Percentiles rank a stretch among this genome's conserved stretches.
Evolutionary conservation across 2,888 invertebrate species (phyloP).

Genomic region (Campopleginae sp.): DNA sequence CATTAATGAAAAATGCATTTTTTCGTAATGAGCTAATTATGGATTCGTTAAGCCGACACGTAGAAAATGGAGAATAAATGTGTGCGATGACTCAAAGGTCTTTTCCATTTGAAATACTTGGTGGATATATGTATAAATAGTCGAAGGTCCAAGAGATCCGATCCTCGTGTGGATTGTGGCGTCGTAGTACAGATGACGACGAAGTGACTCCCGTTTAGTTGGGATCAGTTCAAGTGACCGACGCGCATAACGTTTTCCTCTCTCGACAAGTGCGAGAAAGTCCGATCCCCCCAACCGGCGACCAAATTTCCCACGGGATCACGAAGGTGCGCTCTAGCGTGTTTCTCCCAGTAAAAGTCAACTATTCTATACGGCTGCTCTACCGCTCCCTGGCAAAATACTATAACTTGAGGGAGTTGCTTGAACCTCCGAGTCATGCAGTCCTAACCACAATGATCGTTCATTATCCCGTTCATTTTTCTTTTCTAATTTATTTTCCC

Average conservation of each 20-base stretch:
- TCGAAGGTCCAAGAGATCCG: conserved; percentile 5
- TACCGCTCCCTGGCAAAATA: conserved; percentile 22
- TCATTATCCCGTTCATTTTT: conserved; percentile 69
- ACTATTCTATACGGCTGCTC: conserved; percentile 45
- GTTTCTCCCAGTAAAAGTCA: conserved; percentile 66
- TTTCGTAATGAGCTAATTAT: conserved; percentile 9
- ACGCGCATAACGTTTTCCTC: conserved; percentile 50
- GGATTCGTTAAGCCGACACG: background rate
- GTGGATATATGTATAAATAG: conserved; percentile 17
- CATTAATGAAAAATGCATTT: background rate
- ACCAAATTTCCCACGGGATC: conserved; percentile 65
- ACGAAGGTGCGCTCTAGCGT: conserved; percentile 19
- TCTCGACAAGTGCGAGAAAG: conserved; percentile 55
- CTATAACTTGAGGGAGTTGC: conserved; percentile 39
- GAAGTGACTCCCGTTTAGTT: conserved; percentile 53
- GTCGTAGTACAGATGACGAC: conserved; percentile 29
- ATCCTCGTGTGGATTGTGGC: conserved; percentile 44
- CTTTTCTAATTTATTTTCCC: conserved; percentile 2
- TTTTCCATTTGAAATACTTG: conserved; percentile 49
- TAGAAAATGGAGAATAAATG: conserved; percentile 44
- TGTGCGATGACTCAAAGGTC: conserved; percentile 24
- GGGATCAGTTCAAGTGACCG: conserved; percentile 60
- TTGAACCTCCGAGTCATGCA: conserved; percentile 68
- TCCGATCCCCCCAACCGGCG: conserved; percentile 6
- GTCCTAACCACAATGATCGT: conserved; percentile 71